Conservation (phyloP, 2,797 vertebrate genomes). For the Pseudochirops cupreus region DNA sequence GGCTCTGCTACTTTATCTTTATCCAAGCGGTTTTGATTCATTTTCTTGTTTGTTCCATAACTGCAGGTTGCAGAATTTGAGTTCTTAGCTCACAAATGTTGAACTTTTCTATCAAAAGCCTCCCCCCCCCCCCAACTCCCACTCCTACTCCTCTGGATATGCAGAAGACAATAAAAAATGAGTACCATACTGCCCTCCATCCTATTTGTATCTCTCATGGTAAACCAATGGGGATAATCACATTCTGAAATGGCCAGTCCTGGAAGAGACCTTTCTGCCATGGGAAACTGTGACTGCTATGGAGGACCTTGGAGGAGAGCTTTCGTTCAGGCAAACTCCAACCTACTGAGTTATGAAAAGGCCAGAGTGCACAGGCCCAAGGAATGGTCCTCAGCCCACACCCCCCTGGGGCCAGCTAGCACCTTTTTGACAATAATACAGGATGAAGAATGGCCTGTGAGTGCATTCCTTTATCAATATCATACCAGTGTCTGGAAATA, state of each 20-base stretch:
- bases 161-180: conserved; percentile 55
- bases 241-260: conserved; percentile 22
- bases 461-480: conserved; percentile 62
- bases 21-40: conserved; percentile 62
- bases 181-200: conserved; percentile 26
- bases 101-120: conserved; percentile 64
- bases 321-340: not conserved
- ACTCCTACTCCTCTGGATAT: conserved; percentile 33
- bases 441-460: conserved; percentile 69
- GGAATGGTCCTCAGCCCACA: not conserved
- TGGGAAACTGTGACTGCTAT: not conserved
- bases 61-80: conserved; percentile 55
- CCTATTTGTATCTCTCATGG: conserved; percentile 9
- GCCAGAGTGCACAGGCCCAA: not conserved
- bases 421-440: conserved; percentile 61
- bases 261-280: not conserved
- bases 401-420: not conserved
- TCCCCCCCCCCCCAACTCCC: conserved; percentile 8
- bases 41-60: conserved; percentile 63
- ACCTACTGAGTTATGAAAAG: not conserved
- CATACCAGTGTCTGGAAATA: conserved; percentile 63
- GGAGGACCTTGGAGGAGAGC: conserved; percentile 5
- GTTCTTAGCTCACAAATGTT: conserved; percentile 55
- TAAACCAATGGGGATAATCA: conserved; percentile 13
- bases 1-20: conserved; percentile 37